A percentile compares a stretch with the other conserved stretches of the same genome.
These are phyloP conservation scores for Stegostoma tigrinum DNA, from an alignment of 2,113 vertebrate genomes.

Conservation along the genomic window DNA sequence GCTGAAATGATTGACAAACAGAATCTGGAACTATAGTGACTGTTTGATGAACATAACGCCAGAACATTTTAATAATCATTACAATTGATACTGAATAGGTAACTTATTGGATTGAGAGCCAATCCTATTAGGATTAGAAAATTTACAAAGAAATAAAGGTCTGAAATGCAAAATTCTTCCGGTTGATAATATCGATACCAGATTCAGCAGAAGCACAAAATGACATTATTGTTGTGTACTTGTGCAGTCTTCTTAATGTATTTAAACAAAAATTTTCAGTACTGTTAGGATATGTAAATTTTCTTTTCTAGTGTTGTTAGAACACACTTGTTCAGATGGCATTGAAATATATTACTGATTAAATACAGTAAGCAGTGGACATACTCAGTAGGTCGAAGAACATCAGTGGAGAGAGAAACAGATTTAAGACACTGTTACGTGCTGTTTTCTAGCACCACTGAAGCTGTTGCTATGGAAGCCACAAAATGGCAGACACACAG, in stretches of 20 bases:
- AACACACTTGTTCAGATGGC: background rate
- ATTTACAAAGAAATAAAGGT: background rate
- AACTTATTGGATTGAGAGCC: background rate
- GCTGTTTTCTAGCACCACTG: background rate
- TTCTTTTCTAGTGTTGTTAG: background rate
- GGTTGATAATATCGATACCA: background rate
- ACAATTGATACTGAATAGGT: background rate
- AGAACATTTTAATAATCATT: background rate
- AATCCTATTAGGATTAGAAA: background rate
- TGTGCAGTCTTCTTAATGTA: background rate
- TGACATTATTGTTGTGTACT: background rate
- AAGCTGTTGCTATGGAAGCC: background rate
- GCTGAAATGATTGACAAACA: background rate
- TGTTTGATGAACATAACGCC: background rate
- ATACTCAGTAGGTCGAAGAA: background rate
- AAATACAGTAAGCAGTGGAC: background rate
- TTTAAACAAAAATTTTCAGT: background rate
- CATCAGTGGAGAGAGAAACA: background rate
- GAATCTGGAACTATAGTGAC: background rate
- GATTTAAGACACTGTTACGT: background rate
- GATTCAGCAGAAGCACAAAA: background rate
- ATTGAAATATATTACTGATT: background rate
- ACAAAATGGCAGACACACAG: background rate
- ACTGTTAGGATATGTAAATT: background rate
- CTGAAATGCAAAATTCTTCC: background rate